Evolutionary conservation across 1,140 invertebrate genomes (phyloP).

Genomic region (Calephelis virginiensis): DNA sequence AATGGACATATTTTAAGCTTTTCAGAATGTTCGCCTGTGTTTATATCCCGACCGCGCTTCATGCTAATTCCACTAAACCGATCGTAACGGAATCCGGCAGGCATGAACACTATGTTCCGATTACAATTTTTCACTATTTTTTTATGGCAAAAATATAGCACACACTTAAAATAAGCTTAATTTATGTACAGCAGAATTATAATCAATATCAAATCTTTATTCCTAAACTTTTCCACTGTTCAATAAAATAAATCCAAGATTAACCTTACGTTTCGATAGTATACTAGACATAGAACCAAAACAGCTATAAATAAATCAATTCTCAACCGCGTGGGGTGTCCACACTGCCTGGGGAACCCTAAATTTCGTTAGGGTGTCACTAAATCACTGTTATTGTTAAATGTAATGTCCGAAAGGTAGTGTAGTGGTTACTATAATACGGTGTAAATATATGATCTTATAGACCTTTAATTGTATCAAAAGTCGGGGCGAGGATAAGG

Average conservation of each 20-base stretch:
- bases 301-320: conserved; percentile 66
- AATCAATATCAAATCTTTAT: neutral
- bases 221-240: neutral
- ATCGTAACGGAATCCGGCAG: too few relatives aligned
- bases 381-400: conserved; percentile 66
- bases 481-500: too few relatives aligned
- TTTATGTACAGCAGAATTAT: too few relatives aligned
- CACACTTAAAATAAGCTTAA: too few relatives aligned
- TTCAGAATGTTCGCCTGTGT: too few relatives aligned
- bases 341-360: conserved; percentile 55
- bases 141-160: too few relatives aligned
- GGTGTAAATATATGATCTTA: conserved; percentile 18
- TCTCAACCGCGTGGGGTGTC: conserved; percentile 58
- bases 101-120: too few relatives aligned
- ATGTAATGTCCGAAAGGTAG: conserved; percentile 46
- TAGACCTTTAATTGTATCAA: neutral
- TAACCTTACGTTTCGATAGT: conserved; percentile 43
- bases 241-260: conserved; percentile 26
- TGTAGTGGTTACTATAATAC: conserved; percentile 25
- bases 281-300: conserved; percentile 46
- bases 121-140: too few relatives aligned
- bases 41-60: too few relatives aligned
- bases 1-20: too few relatives aligned
- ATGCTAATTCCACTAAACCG: too few relatives aligned
- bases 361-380: conserved; percentile 58